A percentile compares a stretch with the other conserved stretches of the same genome.
Evolutionary conservation across 2,113 vertebrate genomes (phyloP).

Genomic region (Nibea albiflora): DNA sequence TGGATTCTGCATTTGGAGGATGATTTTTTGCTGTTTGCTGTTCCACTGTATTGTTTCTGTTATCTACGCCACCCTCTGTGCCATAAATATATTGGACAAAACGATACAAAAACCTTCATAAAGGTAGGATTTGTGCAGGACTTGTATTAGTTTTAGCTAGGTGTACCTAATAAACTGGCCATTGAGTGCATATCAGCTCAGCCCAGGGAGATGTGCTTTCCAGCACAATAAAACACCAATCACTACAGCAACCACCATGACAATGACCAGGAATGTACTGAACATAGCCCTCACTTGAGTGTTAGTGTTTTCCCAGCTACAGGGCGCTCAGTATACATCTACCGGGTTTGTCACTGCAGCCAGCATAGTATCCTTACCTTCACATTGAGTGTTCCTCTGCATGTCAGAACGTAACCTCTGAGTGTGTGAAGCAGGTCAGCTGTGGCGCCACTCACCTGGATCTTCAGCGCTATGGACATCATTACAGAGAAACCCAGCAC

Average conservation of each 20-base stretch:
- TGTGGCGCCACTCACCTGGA: conserved; percentile 83
- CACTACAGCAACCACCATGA: conserved; percentile 34
- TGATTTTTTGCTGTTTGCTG: background rate
- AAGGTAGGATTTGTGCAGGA: background rate
- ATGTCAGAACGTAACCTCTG: conserved; percentile 81
- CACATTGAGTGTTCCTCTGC: conserved; percentile 81
- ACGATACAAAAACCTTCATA: background rate
- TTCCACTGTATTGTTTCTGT: background rate
- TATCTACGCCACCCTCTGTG: background rate
- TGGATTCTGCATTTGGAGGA: background rate
- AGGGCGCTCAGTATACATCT: background rate
- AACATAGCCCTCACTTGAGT: background rate
- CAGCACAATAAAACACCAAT: conserved; percentile 9
- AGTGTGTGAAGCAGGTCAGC: conserved; percentile 81
- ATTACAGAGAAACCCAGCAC: background rate
- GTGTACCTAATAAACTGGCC: background rate
- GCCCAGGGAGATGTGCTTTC: background rate
- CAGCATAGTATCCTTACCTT: conserved; percentile 75
- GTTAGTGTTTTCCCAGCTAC: background rate
- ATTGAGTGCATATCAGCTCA: background rate
- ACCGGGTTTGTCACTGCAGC: background rate
- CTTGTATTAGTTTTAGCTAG: background rate
- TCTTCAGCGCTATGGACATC: conserved; percentile 80
- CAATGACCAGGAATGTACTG: conserved; percentile 10
- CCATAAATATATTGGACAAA: background rate